Evolutionary conservation across 2,888 invertebrate genomes (phyloP), one percentile per base, ranked within the genome.

Genomic region (Ectemnius cavifrons): DNA sequence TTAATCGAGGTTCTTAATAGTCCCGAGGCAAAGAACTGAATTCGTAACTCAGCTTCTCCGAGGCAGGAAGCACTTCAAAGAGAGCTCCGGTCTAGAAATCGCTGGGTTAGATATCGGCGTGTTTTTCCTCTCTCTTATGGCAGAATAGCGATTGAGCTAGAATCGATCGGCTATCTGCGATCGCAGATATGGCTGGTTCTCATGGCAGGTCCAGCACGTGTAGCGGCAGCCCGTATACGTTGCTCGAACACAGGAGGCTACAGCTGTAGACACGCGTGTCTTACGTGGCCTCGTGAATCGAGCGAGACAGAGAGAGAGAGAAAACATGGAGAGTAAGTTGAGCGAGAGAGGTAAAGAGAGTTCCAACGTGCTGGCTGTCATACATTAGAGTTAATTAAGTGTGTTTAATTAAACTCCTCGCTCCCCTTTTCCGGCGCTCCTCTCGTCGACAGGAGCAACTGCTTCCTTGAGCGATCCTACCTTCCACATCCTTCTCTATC

Each of bases 401-500:
- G 84, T 81, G 85, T 84, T 87, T 87, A 87, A 87, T 87, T 87
- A 87, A 87, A 87, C 79, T 80, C 76, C 82, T 83, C 82, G 78
- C 77, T 76, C 79, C 80, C 77, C 77, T 78, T 69, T 78, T 71
- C 59, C 71, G 37, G 58, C 59, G 62, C 58, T 47, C 57, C 75
- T 62, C 60, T 59, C 64, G 61, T 66, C 67, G 47, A 49, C 47
- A 63, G 60, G 66, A 69, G 56, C 62, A 63, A 58, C 60, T 62
- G 63, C 78, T 80, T 67, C 69, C 78, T 73, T 66, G 72, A 20
- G 47, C 49, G 23, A 71, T 58, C 68, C 58, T 70, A 67, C 73
- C 79, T 67, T 52, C 62, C 74, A 64, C 73, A 71, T 77, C 75
- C 66, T 67, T 52, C 52, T 52, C 52, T 52, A 16, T 52, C 16